These are phyloP conservation scores for Hydra vulgaris DNA, from an alignment of 30 jellyfish, hydroid and myxozoan genomes.

Conservation along the genomic window DNA sequence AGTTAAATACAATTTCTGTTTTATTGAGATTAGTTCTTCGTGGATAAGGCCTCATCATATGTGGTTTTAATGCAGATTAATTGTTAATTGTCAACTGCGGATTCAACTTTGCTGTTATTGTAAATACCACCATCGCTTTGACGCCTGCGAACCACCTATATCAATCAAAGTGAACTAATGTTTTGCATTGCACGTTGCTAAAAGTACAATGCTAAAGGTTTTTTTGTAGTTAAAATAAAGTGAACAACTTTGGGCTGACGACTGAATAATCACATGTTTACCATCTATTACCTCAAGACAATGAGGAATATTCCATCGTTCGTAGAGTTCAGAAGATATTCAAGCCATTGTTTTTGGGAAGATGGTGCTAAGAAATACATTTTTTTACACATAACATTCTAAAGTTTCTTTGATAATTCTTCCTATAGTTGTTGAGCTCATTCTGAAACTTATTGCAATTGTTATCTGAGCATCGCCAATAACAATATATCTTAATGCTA, in stretches of 20 bases:
- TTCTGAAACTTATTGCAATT: slow-evolving; percentile 21
- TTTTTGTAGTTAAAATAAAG: slow-evolving; percentile 23
- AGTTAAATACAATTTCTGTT: not conserved
- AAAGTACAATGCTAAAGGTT: slow-evolving; percentile 18
- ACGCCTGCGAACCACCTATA: slow-evolving; percentile 10
- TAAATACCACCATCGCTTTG: slow-evolving; percentile 38
- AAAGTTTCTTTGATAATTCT: slow-evolving; percentile 14
- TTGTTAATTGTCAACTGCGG: slow-evolving; percentile 20
- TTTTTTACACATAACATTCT: not conserved
- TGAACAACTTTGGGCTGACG: slow-evolving; percentile 4
- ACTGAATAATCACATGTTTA: slow-evolving; percentile 25
- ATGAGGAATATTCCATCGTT: slow-evolving; percentile 30
- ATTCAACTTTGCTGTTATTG: slow-evolving; percentile 18
- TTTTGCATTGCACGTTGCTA: slow-evolving; percentile 23
- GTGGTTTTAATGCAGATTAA: not conserved
- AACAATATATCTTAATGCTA: slow-evolving; percentile 7
- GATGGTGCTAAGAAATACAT: not conserved
- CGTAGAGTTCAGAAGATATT: slow-evolving; percentile 7
- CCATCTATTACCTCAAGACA: slow-evolving; percentile 31
- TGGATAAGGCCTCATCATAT: not conserved
- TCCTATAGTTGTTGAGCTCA: slow-evolving; percentile 14
- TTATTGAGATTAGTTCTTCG: not conserved
- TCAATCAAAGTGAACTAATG: not conserved
- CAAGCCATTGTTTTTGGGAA: not conserved
- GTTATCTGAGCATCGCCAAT: slow-evolving; percentile 31